These are phyloP conservation scores for Synergus laeviventris DNA, from an alignment of 2,888 invertebrate species.

Conservation along the genomic window DNA sequence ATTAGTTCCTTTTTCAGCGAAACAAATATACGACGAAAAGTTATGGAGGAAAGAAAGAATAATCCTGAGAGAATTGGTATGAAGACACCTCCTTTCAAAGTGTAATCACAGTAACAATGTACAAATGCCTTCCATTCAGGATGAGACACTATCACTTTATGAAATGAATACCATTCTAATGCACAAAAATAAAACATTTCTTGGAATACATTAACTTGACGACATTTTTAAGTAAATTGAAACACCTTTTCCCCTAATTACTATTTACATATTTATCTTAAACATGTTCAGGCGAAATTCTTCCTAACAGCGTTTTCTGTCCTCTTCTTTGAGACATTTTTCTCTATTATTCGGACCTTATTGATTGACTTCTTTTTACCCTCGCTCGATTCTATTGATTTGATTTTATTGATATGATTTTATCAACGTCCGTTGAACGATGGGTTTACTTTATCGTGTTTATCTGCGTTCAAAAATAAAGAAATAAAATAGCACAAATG, in stretches of 20 bases:
- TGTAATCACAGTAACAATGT: constrained; percentile 18
- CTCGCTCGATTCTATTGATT: too few relatives aligned
- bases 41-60: background rate
- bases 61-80: background rate
- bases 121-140: background rate
- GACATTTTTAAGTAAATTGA: background rate
- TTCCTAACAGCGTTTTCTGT: too few relatives aligned
- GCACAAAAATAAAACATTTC: background rate
- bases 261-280: background rate
- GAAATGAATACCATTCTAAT: constrained; percentile 15
- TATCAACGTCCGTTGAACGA: too few relatives aligned
- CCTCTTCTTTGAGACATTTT: too few relatives aligned
- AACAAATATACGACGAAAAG: background rate
- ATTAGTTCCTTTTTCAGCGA: constrained; percentile 2
- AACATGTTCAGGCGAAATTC: too few relatives aligned
- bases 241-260: background rate
- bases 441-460: background rate
- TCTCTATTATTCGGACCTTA: too few relatives aligned
- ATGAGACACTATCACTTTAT: background rate
- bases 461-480: background rate
- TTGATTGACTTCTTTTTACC: background rate
- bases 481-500: background rate
- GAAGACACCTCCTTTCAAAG: constrained; percentile 3
- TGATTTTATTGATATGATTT: too few relatives aligned
- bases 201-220: background rate